Evolutionary conservation across 2,113 vertebrate species (phyloP).

Genomic region (Sprattus sprattus): DNA sequence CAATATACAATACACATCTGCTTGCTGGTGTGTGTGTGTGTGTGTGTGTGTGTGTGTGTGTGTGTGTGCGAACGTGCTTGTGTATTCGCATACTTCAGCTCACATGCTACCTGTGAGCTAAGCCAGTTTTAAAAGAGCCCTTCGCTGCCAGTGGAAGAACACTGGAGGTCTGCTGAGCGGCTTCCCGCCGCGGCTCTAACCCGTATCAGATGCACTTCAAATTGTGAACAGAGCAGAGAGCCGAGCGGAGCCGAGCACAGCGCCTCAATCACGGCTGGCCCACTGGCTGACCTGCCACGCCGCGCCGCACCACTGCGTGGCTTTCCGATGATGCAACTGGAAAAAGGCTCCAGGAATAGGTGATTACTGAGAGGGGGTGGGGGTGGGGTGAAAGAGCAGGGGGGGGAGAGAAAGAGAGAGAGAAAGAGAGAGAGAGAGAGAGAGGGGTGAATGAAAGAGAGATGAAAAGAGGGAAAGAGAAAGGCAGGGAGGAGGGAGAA

Average conservation of each 20-base stretch:
- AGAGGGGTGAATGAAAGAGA: not conserved
- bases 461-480: not conserved
- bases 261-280: constrained; percentile 57
- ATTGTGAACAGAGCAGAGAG: not conserved
- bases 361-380: constrained; percentile 66
- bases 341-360: constrained; percentile 78
- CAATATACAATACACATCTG: no score
- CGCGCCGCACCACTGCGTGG: constrained; percentile 48
- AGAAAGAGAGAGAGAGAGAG: constrained; percentile 16
- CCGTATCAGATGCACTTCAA: constrained; percentile 60
- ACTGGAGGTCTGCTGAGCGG: constrained; percentile 26
- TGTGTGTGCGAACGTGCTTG: not conserved
- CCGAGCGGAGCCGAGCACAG: not conserved
- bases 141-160: not conserved
- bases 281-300: constrained; percentile 55
- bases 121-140: not conserved
- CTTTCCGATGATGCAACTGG: constrained; percentile 77
- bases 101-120: not conserved
- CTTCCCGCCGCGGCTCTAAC: constrained; percentile 48
- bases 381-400: constrained; percentile 32
- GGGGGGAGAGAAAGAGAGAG: not conserved
- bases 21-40: not conserved
- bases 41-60: not conserved
- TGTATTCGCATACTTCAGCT: not conserved
- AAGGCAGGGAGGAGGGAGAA: not conserved